phyloP scores from a whole-genome alignment of 2,113 vertebrate genomes.

The Ellobius talpinus region DNA sequence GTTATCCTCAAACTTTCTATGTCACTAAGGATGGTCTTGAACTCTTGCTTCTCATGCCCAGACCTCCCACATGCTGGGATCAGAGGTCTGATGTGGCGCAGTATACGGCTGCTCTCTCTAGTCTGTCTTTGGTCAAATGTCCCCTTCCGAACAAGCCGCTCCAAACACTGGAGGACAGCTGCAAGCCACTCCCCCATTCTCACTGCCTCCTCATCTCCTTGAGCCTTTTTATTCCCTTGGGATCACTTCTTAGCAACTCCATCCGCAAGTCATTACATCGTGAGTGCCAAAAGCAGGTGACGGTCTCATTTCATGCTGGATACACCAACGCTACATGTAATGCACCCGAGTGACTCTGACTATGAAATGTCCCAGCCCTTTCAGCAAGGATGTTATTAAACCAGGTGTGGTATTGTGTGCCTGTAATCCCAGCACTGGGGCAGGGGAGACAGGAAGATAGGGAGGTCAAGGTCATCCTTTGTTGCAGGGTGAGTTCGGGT shows the following conservation, averaged over 20 bases:
- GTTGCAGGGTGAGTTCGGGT: background rate
- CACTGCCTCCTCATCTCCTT: background rate
- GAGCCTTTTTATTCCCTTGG: background rate
- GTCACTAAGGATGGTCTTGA: background rate
- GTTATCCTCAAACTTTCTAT: background rate
- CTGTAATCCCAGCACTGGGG: background rate
- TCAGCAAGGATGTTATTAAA: background rate
- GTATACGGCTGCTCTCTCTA: background rate
- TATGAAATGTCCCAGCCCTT: background rate
- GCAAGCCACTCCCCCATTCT: background rate
- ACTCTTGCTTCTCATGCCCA: background rate
- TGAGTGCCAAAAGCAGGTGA: background rate
- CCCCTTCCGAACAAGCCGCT: background rate
- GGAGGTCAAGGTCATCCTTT: background rate
- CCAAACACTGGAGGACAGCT: background rate
- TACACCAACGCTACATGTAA: background rate
- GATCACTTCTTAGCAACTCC: background rate
- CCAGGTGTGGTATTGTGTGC: background rate
- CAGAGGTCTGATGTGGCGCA: background rate
- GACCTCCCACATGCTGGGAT: background rate
- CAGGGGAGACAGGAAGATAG: background rate
- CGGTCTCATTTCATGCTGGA: background rate
- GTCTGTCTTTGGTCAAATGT: background rate
- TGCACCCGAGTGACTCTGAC: background rate
- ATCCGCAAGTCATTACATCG: too few species aligned